phyloP scores from a whole-genome alignment of 2,797 vertebrate species.

The Corythornis leucogaster region DNA sequence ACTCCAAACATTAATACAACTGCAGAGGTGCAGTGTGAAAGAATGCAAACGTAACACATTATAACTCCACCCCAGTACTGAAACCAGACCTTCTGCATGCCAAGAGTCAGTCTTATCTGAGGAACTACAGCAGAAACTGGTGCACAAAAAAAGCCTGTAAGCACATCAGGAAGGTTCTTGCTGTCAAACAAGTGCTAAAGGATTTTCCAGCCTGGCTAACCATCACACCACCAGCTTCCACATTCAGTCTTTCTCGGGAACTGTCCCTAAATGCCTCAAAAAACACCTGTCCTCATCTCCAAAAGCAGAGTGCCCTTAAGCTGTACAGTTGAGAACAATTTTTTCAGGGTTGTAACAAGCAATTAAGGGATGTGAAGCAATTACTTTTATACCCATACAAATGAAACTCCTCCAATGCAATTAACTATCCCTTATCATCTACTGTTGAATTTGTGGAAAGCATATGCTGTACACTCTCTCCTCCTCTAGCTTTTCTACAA shows the following conservation, averaged over 20 bases:
- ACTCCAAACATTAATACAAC: not conserved
- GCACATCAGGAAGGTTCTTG: fast-evolving
- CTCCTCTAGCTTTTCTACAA: not conserved
- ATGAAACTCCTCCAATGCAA: slow-evolving; percentile 56
- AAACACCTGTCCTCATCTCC: not conserved
- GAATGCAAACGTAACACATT: fast-evolving
- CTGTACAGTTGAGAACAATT: not conserved
- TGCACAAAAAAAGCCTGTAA: not conserved
- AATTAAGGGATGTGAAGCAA: slow-evolving; percentile 57
- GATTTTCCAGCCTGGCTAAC: fast-evolving
- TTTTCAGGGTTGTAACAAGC: slow-evolving; percentile 46
- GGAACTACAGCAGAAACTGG: not conserved
- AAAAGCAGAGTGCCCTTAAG: slow-evolving; percentile 35
- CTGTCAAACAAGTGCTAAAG: not conserved
- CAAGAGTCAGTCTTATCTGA: not conserved
- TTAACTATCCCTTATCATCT: slow-evolving; percentile 54
- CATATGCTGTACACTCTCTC: not conserved
- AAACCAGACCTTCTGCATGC: not conserved
- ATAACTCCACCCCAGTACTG: not conserved
- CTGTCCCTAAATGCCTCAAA: not conserved
- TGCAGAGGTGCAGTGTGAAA: not conserved
- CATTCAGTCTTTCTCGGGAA: not conserved
- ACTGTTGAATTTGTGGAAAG: slow-evolving; percentile 7
- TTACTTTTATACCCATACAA: slow-evolving; percentile 56
- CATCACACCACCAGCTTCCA: not conserved